A percentile compares a stretch with the other conserved stretches of the same genome.
These are phyloP conservation scores for Mormoops blainvillei DNA, from an alignment of 2,113 vertebrate genomes.

Conservation along the genomic window DNA sequence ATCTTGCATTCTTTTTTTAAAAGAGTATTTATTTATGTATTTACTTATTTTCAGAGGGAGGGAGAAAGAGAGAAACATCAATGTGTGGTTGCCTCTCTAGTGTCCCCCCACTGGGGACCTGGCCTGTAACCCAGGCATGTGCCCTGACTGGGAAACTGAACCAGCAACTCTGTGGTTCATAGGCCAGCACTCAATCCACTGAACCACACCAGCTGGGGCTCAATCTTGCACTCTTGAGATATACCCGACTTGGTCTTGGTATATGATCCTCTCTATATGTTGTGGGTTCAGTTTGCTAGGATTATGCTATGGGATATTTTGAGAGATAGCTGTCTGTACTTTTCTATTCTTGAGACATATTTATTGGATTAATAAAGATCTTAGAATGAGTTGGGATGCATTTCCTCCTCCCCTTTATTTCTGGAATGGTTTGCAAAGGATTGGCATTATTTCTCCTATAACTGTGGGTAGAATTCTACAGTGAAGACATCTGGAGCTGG, in stretches of 20 bases:
- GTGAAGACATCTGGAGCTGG: neutral
- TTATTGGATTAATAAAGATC: neutral
- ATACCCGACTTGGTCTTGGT: neutral
- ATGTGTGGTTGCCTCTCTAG: too few relatives aligned
- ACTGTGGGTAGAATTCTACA: neutral
- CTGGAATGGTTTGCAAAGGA: neutral
- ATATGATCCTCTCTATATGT: neutral
- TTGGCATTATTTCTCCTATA: neutral
- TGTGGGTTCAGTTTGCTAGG: neutral
- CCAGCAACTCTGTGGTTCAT: too few relatives aligned
- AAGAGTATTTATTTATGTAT: too few relatives aligned
- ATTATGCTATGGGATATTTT: neutral
- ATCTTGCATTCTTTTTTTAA: neutral
- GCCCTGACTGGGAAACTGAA: too few relatives aligned
- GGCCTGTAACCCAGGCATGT: too few relatives aligned
- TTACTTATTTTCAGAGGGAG: too few relatives aligned
- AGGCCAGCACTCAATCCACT: too few relatives aligned
- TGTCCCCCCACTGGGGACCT: too few relatives aligned
- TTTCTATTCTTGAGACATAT: neutral
- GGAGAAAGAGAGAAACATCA: too few relatives aligned
- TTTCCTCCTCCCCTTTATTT: neutral
- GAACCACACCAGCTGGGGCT: too few relatives aligned
- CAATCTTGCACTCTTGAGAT: neutral
- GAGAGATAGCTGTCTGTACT: neutral
- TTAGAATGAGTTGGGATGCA: neutral